Evolutionary conservation across 2,113 vertebrate genomes (phyloP), one percentile per base, ranked within the genome.

Genomic region (Ictalurus punctatus): DNA sequence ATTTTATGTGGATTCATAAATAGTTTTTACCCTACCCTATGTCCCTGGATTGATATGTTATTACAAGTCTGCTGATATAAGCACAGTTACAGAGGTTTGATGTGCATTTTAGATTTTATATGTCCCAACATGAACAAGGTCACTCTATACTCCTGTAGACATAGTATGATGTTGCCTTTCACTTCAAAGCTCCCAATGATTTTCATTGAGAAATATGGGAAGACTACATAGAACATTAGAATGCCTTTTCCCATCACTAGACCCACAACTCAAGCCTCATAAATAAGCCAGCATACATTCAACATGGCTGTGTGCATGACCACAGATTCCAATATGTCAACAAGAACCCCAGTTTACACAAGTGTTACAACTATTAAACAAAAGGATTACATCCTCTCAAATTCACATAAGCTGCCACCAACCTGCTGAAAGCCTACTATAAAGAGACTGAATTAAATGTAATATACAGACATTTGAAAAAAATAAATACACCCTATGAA

Each of bases 201-300:
- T 67, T 25, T 44, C 23, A 67, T 37, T 10, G 21, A 83, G 79
- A 58, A 82, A 21, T 48, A 84, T 13, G 40, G 37, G 4, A 23
- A 44, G 23, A 84, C 0, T 30, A 69, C 65, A 67, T n/a, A 67
- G 65, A 71, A 71, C 21, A 71, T 34, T 10, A 71, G 58, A 56
- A 85, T 17, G 6, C 16, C 2, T 10, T 34, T 17, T 27, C n/a
- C 58, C 7, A 85, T 54, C 63, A 69, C 25, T 52, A n/a, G 25
- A 89, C 61, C 90, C 67, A 84, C 73, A 86, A 91, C 48, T 73
- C 63, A 83, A 86, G 58, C n/a, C 52, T 12, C 52, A 54, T 54
- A n/a, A 14, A 71, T 34, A 71, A 71, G n/a, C 16, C 30, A 73
- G 34, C 30, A 61, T 83, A 30, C 25, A 80, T 74, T 30, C 30